These are phyloP conservation scores for Cossypha niveicapilla DNA, from an alignment of 2,797 vertebrate genomes.

Conservation along the genomic window DNA sequence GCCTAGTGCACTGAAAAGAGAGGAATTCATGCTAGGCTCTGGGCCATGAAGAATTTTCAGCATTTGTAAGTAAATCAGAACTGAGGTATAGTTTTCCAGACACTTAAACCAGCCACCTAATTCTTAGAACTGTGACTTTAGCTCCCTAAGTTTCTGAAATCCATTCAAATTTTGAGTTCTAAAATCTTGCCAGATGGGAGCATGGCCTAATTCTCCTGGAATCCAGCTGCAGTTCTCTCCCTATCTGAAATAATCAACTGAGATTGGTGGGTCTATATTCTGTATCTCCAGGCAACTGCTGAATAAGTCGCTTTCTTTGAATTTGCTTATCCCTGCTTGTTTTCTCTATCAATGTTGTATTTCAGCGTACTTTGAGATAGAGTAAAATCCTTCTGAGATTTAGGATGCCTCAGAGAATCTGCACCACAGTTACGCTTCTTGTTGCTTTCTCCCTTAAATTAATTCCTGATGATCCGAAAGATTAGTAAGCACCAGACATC, in stretches of 20 bases:
- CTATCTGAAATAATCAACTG: neutral
- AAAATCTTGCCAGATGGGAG: neutral
- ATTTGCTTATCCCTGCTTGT: neutral
- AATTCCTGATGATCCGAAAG: neutral
- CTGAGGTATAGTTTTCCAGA: neutral
- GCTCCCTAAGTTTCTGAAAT: neutral
- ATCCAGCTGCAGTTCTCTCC: neutral
- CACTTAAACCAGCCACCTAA: neutral
- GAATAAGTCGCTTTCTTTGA: neutral
- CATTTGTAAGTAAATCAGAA: neutral
- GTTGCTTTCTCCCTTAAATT: constrained; percentile 1
- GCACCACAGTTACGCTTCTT: neutral
- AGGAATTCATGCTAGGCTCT: neutral
- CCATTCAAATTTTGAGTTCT: neutral
- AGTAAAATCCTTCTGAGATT: neutral
- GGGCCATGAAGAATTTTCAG: neutral
- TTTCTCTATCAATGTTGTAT: neutral
- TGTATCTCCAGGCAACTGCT: neutral
- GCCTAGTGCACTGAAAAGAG: neutral
- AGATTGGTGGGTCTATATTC: neutral
- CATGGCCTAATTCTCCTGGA: neutral
- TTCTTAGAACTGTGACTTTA: neutral
- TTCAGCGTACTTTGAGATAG: neutral
- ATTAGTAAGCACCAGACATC: neutral
- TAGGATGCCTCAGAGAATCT: neutral